A percentile compares a stretch with the other conserved stretches of the same genome.
phyloP scores from a whole-genome alignment of 1,140 invertebrate species.

The Phocides pigmalion region DNA sequence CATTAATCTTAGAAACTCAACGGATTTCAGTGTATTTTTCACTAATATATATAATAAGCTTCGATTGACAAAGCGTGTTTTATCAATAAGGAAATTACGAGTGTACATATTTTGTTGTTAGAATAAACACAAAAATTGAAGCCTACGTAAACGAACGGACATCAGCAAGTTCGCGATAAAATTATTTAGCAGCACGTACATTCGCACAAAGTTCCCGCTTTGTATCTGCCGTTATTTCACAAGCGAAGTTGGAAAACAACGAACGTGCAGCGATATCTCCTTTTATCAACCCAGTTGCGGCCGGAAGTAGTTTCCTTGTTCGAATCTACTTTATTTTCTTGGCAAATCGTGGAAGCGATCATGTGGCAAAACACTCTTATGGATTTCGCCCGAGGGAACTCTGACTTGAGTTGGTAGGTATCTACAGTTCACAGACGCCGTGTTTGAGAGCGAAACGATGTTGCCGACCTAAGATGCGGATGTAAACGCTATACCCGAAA shows the following conservation, averaged over 20 bases:
- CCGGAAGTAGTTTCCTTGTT: slow-evolving; percentile 67
- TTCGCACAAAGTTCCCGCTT: slow-evolving; percentile 41
- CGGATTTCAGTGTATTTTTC: too few relatives aligned
- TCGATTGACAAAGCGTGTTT: too few relatives aligned
- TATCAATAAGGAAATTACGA: too few relatives aligned
- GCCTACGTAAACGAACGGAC: too few relatives aligned
- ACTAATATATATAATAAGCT: too few relatives aligned
- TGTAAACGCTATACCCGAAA: slow-evolving; percentile 58
- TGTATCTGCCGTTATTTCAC: slow-evolving; percentile 59
- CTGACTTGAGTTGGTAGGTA: slow-evolving; percentile 63
- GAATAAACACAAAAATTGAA: too few relatives aligned
- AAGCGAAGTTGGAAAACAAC: slow-evolving; percentile 53
- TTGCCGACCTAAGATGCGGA: slow-evolving; percentile 62
- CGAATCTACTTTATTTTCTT: slow-evolving; percentile 74
- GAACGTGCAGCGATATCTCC: slow-evolving; percentile 56
- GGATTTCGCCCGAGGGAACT: slow-evolving; percentile 77
- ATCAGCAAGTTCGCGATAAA: slow-evolving; percentile 6
- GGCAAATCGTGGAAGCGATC: slow-evolving; percentile 80
- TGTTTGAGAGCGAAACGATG: slow-evolving; percentile 80
- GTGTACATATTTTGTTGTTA: too few relatives aligned
- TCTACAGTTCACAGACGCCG: slow-evolving; percentile 52
- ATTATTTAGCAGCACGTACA: slow-evolving; percentile 47
- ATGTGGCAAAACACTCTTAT: slow-evolving; percentile 80
- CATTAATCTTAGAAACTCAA: too few relatives aligned
- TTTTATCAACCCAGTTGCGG: slow-evolving; percentile 68